A percentile compares a stretch with the other conserved stretches of the same genome.
Conservation (phyloP, 1,140 invertebrate species). For the Telenomus remus region DNA sequence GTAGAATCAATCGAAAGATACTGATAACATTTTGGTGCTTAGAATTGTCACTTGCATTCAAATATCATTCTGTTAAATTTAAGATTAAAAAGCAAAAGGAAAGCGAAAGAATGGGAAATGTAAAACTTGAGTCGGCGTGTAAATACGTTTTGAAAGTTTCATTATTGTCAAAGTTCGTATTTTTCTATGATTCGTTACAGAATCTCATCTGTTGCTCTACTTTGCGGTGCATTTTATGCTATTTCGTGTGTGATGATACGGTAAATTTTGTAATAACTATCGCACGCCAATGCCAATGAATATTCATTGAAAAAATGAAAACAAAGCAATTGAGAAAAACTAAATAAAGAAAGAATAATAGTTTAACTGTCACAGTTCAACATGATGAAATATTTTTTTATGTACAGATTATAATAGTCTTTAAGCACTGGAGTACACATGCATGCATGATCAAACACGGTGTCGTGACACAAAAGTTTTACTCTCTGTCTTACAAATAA, state of each 20-base stretch:
- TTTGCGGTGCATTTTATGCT: slow-evolving; percentile 22
- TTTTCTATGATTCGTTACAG: neutral
- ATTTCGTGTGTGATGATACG: slow-evolving; percentile 20
- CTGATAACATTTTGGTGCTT: neutral
- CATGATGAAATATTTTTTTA: slow-evolving; percentile 47
- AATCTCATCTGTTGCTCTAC: slow-evolving; percentile 15
- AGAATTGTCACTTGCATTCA: too few relatives aligned
- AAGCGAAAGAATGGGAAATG: too few relatives aligned
- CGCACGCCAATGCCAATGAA: slow-evolving; percentile 27
- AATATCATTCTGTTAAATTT: too few relatives aligned
- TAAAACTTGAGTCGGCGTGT: too few relatives aligned
- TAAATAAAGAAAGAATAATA: slow-evolving; percentile 21
- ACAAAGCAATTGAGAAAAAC: too few relatives aligned
- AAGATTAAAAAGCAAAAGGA: too few relatives aligned
- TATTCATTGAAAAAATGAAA: slow-evolving; percentile 17
- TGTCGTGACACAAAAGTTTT: slow-evolving; percentile 1
- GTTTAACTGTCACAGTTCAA: slow-evolving; percentile 36
- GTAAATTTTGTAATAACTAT: slow-evolving; percentile 18
- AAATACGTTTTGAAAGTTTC: too few relatives aligned
- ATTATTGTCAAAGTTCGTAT: too few relatives aligned
- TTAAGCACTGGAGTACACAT: slow-evolving; percentile 22
- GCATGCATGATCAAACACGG: neutral
- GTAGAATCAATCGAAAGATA: slow-evolving; percentile 16
- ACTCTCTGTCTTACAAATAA: neutral
- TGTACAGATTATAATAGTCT: slow-evolving; percentile 15